Base-by-base conservation (phyloP, 1,140 invertebrate genomes). In the Eufriesea mexicana region DNA sequence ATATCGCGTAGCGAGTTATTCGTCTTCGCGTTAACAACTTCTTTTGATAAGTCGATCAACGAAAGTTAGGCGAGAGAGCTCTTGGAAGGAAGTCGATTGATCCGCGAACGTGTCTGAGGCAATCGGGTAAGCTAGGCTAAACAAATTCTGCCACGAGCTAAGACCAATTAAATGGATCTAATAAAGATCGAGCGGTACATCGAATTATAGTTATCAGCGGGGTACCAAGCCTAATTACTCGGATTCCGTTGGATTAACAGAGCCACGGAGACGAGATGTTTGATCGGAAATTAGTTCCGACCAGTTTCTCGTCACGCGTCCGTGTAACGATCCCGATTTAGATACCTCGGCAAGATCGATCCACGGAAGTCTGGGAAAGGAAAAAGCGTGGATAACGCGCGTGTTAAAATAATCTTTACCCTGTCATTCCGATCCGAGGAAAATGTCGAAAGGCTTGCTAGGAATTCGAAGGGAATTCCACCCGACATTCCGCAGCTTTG, bases 121-220 rank as follows among this genome's bases (percentile, higher is more conserved):
- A 25, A 62, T 67, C 51, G 20, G 23, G 14, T 5, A 23, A 59
- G 16, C n/a, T 2, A 10, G 5, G 54, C 74, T 54, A 77, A 83
- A 77, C 75, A 71, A 81, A 28, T 73, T 79, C 64, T 47, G 57
- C 18, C 9, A 12, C 23, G 28, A 7, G 35, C 28, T 49, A 45
- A 55, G 49, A 54, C 57, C 67, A 47, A 83, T 83, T 79, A 64
- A n/a, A 23, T 7, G 14, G 35, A 61, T 55, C 25, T 62, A 67
- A 83, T 25, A 49, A 35, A 28, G 47, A 71, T 67, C 57, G 49
- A 20, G 2, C 14, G 35, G 28, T 35, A n/a, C 45, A 84, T 79
- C 75, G 59, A 73, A 79, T 84, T 68, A 72, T 54, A 49, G 62
- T 79, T 79, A 72, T 79, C 68, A 35, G n/a, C 6, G 42, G 64